Conservation (phyloP, 2,797 vertebrate species). For the Miichthys miiuy region DNA sequence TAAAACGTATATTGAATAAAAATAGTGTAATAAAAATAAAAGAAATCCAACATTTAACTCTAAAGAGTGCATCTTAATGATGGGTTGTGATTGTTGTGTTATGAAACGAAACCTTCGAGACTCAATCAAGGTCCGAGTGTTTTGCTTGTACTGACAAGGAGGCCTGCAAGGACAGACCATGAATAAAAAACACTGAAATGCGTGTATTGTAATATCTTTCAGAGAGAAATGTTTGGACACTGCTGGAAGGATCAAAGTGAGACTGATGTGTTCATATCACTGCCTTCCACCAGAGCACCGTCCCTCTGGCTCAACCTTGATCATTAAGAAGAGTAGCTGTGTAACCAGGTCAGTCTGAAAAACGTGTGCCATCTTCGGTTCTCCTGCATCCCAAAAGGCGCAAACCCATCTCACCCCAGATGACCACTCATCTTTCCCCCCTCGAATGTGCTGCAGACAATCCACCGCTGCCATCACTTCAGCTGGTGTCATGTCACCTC, state of each 20-base stretch:
- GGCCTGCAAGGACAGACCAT: constrained; percentile 10
- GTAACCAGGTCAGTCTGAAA: constrained; percentile 46
- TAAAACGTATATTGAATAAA: constrained; percentile 14
- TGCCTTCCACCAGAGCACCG: constrained; percentile 11
- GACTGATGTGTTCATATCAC: constrained; percentile 36
- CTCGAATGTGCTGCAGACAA: constrained; percentile 35
- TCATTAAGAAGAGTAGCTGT: constrained; percentile 39
- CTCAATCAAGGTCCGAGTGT: constrained; percentile 26
- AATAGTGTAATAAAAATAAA: not conserved
- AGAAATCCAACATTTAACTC: not conserved
- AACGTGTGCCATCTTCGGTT: constrained; percentile 52
- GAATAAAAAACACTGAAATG: constrained; percentile 28
- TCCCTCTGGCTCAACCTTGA: constrained; percentile 62
- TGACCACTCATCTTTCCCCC: constrained; percentile 40
- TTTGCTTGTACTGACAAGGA: constrained; percentile 11
- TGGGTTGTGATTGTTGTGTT: not conserved
- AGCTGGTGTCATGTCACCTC: constrained; percentile 40
- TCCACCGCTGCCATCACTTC: constrained; percentile 41
- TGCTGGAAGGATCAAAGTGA: constrained; percentile 44
- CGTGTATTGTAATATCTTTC: constrained; percentile 35
- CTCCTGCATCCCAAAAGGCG: constrained; percentile 56
- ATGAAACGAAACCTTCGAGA: constrained; percentile 32
- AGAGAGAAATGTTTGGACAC: constrained; percentile 19
- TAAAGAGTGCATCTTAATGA: constrained; percentile 33
- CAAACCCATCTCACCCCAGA: constrained; percentile 40